Conservation (phyloP, 2,888 invertebrate species). For the Oegoconia quadripuncta region DNA sequence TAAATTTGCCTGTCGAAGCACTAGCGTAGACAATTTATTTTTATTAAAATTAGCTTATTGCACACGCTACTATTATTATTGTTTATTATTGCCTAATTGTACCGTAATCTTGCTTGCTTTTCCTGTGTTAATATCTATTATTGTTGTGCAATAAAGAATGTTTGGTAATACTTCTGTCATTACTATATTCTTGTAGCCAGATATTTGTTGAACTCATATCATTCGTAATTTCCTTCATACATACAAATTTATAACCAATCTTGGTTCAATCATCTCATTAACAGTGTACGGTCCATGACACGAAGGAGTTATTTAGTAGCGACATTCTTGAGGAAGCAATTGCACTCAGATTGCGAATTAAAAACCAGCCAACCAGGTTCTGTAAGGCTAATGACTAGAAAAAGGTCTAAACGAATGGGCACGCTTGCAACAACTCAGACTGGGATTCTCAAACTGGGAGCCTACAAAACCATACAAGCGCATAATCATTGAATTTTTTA, state of each 20-base stretch:
- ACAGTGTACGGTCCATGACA: not conserved
- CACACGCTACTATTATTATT: too few relatives aligned
- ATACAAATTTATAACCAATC: not conserved
- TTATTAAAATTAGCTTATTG: too few relatives aligned
- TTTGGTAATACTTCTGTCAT: too few relatives aligned
- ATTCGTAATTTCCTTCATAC: not conserved
- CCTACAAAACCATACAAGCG: not conserved
- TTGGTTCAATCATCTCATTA: not conserved
- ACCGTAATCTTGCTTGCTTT: too few relatives aligned
- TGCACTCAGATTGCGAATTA: conserved; percentile 20
- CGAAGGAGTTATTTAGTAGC: conserved; percentile 3
- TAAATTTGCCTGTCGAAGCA: too few relatives aligned
- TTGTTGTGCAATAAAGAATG: too few relatives aligned
- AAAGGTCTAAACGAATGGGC: conserved; percentile 14
- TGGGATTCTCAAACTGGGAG: conserved; percentile 7
- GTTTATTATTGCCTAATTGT: too few relatives aligned
- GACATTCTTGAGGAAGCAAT: conserved; percentile 13
- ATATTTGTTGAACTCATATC: not conserved
- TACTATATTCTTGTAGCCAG: not conserved
- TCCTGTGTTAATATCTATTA: too few relatives aligned
- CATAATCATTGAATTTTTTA: not conserved
- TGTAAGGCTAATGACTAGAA: conserved; percentile 18
- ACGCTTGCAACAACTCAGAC: conserved; percentile 10
- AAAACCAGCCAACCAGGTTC: conserved; percentile 24
- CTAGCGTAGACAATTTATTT: too few relatives aligned